A percentile compares a stretch with the other conserved stretches of the same genome.
These are phyloP conservation scores for Phylloscopus collybita DNA, from an alignment of 2,797 vertebrate genomes.

Conservation along the genomic window DNA sequence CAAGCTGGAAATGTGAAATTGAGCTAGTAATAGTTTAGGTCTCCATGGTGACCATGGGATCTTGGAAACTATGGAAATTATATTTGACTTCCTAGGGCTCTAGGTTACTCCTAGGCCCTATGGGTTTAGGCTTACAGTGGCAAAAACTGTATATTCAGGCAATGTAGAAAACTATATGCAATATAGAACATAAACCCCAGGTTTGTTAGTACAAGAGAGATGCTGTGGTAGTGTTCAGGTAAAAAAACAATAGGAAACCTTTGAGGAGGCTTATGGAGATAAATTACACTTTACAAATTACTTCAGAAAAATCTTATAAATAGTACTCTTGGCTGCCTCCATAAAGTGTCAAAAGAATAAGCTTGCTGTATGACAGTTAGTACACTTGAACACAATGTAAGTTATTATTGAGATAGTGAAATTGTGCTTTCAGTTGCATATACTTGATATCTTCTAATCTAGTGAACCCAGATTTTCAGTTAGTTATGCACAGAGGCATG, in stretches of 20 bases:
- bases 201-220: neutral
- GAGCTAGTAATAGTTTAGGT: neutral
- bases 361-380: neutral
- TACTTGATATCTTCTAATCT: neutral
- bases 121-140: neutral
- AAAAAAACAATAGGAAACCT: neutral
- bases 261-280: neutral
- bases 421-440: neutral
- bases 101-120: neutral
- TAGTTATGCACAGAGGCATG: neutral
- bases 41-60: neutral
- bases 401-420: neutral
- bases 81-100: neutral
- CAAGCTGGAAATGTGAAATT: neutral
- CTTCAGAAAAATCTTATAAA: neutral
- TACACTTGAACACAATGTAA: neutral
- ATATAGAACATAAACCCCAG: neutral
- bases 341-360: neutral
- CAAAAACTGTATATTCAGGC: neutral
- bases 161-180: neutral
- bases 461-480: neutral
- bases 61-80: neutral
- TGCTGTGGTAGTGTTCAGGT: neutral
- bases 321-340: neutral
- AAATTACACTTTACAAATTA: neutral